These are phyloP conservation scores for Dromococcyx pavoninus DNA, from an alignment of 2,797 vertebrate genomes.

Conservation along the genomic window DNA sequence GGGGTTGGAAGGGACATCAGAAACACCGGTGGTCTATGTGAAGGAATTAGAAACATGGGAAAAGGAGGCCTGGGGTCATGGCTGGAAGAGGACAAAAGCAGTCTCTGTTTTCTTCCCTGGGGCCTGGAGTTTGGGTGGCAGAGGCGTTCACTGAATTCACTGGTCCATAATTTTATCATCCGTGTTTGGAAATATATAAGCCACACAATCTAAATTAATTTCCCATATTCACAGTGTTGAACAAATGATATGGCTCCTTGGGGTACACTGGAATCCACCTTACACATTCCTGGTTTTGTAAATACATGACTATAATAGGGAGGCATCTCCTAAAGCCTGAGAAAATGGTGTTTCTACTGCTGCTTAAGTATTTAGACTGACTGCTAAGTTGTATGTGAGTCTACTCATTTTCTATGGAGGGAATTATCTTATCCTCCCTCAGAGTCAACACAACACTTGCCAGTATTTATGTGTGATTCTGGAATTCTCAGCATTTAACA, in stretches of 20 bases:
- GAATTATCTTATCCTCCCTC: neutral
- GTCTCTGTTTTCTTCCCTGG: neutral
- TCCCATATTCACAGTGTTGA: neutral
- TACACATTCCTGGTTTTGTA: neutral
- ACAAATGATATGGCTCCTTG: neutral
- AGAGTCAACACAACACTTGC: neutral
- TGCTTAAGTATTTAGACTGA: neutral
- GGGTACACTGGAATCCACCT: neutral
- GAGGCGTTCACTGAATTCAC: neutral
- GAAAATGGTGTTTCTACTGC: neutral
- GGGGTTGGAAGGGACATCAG: neutral
- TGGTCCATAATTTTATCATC: neutral
- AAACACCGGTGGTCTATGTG: neutral
- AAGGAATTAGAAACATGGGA: neutral
- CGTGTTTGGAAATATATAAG: neutral
- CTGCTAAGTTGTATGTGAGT: neutral
- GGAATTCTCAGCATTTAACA: neutral
- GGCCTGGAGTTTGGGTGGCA: neutral
- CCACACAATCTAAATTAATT: neutral
- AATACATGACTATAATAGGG: neutral
- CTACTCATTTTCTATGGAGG: neutral
- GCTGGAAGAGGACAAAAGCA: neutral
- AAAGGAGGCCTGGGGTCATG: neutral
- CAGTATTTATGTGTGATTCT: neutral
- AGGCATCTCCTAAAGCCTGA: neutral